A percentile compares a stretch with the other conserved stretches of the same genome.
Evolutionary conservation across 1,140 invertebrate species (phyloP).

Genomic region (Drosophila kikkawai): DNA sequence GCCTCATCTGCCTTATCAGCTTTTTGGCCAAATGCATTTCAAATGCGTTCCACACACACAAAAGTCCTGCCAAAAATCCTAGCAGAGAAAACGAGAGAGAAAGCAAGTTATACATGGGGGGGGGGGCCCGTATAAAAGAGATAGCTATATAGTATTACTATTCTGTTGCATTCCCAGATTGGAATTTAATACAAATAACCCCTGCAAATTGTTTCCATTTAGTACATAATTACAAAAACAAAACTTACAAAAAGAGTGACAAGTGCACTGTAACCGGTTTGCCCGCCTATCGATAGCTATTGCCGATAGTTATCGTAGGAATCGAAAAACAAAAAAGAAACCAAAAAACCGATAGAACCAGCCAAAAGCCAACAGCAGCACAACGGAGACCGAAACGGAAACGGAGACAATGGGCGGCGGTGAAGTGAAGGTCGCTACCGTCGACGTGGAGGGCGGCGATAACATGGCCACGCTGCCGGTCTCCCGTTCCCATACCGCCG

Average conservation of each 20-base stretch:
- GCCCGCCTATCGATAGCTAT: slow-evolving; percentile 14
- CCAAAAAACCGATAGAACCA: not conserved
- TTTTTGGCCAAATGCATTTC: slow-evolving; percentile 57
- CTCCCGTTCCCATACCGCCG: slow-evolving; percentile 88
- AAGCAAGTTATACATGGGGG: slow-evolving; percentile 6
- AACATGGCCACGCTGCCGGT: slow-evolving; percentile 94
- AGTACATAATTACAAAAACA: slow-evolving; percentile 24
- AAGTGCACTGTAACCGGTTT: not conserved
- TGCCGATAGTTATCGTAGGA: slow-evolving; percentile 28
- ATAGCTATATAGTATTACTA: slow-evolving; percentile 26
- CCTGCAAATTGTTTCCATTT: slow-evolving; percentile 73
- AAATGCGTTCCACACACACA: slow-evolving; percentile 66
- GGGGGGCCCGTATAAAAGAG: slow-evolving; percentile 10
- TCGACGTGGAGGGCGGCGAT: slow-evolving; percentile 92
- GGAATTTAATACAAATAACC: slow-evolving; percentile 21
- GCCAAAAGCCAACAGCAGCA: slow-evolving; percentile 42
- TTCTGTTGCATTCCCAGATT: slow-evolving; percentile 45
- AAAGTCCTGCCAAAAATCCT: slow-evolving; percentile 9
- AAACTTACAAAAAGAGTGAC: slow-evolving; percentile 4
- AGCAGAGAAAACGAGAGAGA: not conserved
- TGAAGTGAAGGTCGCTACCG: slow-evolving; percentile 94
- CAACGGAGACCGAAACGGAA: slow-evolving; percentile 80
- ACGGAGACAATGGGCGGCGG: slow-evolving; percentile 88
- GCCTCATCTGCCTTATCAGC: slow-evolving; percentile 58
- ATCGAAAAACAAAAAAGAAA: slow-evolving; percentile 30